Evolutionary conservation across 2,113 vertebrate genomes (phyloP), one percentile per base, ranked within the genome.

Genomic region (Oncorhynchus gorbuscha): DNA sequence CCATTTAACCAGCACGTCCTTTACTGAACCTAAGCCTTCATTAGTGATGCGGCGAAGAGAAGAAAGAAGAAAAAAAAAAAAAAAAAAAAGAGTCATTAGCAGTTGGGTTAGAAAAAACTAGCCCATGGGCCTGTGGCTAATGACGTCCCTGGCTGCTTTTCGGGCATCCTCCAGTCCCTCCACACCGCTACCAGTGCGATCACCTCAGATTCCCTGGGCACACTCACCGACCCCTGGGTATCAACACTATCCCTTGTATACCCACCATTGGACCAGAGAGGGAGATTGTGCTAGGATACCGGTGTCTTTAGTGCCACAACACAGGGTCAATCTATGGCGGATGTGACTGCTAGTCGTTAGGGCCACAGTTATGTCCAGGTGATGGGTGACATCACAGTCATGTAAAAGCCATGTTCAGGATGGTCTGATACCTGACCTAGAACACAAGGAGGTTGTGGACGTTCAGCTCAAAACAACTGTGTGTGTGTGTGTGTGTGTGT

Each of bases 1-100:
- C 20, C 74, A 76, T 77, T 35, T 71, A 48, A 35, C 75, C 78
- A 77, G 74, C 75, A 75, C 65, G 18, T 65, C 55, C 62, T 74
- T 48, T 20, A 55, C 51, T 67, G 55, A 28, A 26, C 80, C 80
- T 91, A 87, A 88, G 79, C 58, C 83, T 88, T 85, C 78, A 82
- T 83, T 79, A 90, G 79, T 55, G 73, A 22, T n/a, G 7, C 0
- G 59, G 59, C 18, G 6, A 22, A 16, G 73, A 1, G 66, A n/a
- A n/a, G n/a, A n/a, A n/a, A n/a, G n/a, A n/a, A n/a, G n/a, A 70
- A 77, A 0, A 32, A 24, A 24, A 24, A 24, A 24, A 24, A 24
- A 24, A 26, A 26, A 26, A 26, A 32, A 32, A 35, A 75, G 73
- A 85, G 82, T 78, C 76, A 81, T 76, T 45, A 79, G 62, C 74